Conservation (phyloP, 2,113 vertebrate species). For the Cariama cristata region DNA sequence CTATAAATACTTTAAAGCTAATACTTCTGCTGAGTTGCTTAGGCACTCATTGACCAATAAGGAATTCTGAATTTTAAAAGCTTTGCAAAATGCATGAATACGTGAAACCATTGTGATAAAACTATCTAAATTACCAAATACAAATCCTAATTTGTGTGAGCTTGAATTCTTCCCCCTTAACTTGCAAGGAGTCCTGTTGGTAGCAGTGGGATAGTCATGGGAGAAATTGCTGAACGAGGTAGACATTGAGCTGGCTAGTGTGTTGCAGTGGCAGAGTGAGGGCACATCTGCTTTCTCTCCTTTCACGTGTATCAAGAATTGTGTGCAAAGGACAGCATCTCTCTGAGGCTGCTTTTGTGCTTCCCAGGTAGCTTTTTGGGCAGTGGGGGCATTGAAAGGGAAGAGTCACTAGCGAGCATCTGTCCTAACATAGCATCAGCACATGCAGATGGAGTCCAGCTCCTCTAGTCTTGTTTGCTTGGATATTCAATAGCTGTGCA, state of each 20-base stretch:
- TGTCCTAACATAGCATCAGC: not conserved
- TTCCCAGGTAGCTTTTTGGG: not conserved
- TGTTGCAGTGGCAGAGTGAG: not conserved
- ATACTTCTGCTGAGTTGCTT: constrained; percentile 19
- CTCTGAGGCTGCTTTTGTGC: not conserved
- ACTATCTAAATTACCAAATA: not conserved
- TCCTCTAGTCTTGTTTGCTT: not conserved
- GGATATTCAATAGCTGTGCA: not conserved
- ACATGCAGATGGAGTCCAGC: not conserved
- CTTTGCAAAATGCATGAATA: constrained; percentile 10
- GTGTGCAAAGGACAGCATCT: not conserved
- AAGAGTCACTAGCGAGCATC: no score
- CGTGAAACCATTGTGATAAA: not conserved
- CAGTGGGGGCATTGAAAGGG: not conserved
- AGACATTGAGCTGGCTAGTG: not conserved
- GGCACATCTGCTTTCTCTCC: not conserved
- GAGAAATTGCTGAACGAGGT: not conserved
- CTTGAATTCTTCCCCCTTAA: not conserved
- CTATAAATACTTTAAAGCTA: constrained; percentile 48
- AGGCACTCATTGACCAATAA: constrained; percentile 6
- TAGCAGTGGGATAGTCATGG: not conserved
- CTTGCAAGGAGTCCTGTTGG: not conserved
- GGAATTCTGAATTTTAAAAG: constrained; percentile 6
- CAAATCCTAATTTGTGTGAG: not conserved
- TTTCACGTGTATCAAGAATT: not conserved